phyloP scores from a whole-genome alignment of 2,797 vertebrate species.

The Cynodonichthys magdalenae region DNA sequence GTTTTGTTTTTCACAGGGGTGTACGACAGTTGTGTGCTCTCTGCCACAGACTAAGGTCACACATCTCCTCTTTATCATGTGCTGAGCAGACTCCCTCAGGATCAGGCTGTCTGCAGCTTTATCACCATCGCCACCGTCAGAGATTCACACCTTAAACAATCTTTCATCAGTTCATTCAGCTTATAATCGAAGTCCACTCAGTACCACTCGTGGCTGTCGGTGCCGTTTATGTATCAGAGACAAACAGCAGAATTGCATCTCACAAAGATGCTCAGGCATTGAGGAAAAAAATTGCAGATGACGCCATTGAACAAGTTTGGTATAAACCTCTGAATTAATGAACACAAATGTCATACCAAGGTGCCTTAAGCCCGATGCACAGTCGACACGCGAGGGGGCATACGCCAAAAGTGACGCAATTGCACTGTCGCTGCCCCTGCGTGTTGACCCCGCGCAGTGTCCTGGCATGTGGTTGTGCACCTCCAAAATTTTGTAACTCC shows the following conservation, averaged over 20 bases:
- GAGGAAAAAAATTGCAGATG: slow-evolving; percentile 57
- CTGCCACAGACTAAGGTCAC: slow-evolving; percentile 49
- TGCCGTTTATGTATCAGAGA: slow-evolving; percentile 45
- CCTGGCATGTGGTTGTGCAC: too few relatives aligned
- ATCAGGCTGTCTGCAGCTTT: slow-evolving; percentile 39
- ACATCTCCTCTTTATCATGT: slow-evolving; percentile 33
- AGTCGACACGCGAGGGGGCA: too few relatives aligned
- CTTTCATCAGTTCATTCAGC: slow-evolving; percentile 47
- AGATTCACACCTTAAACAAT: slow-evolving; percentile 34
- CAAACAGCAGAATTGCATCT: slow-evolving; percentile 45
- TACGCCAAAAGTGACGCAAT: too few relatives aligned
- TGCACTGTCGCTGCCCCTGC: too few relatives aligned
- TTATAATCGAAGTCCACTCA: slow-evolving; percentile 58
- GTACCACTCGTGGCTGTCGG: slow-evolving; percentile 53
- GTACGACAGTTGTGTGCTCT: slow-evolving; percentile 33
- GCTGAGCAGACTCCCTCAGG: slow-evolving; percentile 28
- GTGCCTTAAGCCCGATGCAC: too few relatives aligned
- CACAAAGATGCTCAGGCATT: slow-evolving; percentile 52
- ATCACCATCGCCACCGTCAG: slow-evolving; percentile 52
- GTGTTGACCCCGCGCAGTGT: too few relatives aligned
- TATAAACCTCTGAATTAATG: slow-evolving; percentile 55
- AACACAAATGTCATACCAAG: slow-evolving; percentile 71
- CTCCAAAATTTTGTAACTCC: too few relatives aligned
- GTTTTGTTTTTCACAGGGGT: slow-evolving; percentile 6
- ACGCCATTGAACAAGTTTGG: slow-evolving; percentile 54